A percentile compares a stretch with the other conserved stretches of the same genome.
Conservation (phyloP, 2,888 invertebrate species). For the Diarsia mendica region DNA sequence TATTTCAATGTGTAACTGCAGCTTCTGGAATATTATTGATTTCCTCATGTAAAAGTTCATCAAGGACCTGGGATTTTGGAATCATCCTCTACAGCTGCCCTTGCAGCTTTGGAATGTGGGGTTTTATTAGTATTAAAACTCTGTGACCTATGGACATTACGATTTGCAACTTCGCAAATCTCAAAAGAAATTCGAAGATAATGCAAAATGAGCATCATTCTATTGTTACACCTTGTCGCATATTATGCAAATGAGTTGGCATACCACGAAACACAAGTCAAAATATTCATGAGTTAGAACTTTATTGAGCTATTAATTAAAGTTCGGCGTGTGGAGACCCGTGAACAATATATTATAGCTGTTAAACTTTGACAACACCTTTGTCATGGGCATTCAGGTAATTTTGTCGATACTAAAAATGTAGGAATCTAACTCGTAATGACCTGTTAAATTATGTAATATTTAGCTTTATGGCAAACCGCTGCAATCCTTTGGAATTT, state of each 20-base stretch:
- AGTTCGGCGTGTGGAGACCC: constrained; percentile 14
- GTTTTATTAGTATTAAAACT: background rate
- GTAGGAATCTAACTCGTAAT: background rate
- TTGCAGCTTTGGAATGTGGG: background rate
- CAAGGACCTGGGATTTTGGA: background rate
- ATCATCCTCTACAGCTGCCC: background rate
- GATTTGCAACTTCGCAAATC: background rate
- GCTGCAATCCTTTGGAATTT: background rate
- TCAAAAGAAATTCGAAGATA: background rate
- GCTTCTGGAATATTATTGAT: background rate
- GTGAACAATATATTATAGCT: constrained; percentile 21
- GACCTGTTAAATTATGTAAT: constrained; percentile 14
- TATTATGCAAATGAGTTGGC: constrained; percentile 28
- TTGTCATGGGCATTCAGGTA: constrained; percentile 19
- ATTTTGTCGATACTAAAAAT: constrained; percentile 25
- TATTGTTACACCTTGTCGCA: background rate
- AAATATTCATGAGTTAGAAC: constrained; percentile 33
- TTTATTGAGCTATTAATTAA: constrained; percentile 19
- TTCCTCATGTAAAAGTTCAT: background rate
- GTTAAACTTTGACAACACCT: constrained; percentile 15
- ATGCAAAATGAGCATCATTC: background rate
- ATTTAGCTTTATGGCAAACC: background rate
- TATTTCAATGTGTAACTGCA: background rate
- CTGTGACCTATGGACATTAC: background rate
- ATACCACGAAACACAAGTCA: constrained; percentile 17